Evolutionary conservation across 2,888 invertebrate genomes (phyloP).

Genomic region (Xylota sylvarum): DNA sequence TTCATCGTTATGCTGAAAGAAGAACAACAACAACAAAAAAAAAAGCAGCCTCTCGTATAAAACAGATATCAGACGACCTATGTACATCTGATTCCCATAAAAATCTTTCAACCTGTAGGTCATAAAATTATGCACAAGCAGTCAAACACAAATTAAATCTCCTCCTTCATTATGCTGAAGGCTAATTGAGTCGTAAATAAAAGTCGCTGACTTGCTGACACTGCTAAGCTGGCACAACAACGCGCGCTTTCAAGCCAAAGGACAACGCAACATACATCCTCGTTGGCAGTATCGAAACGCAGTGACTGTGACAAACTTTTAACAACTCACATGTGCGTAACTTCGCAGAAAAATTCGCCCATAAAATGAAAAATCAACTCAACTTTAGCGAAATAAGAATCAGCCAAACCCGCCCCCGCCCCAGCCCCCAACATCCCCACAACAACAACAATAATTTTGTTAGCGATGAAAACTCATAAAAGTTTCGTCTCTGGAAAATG

Average conservation of each 20-base stretch:
- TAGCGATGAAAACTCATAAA: constrained; percentile 54
- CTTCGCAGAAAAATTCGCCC: constrained; percentile 42
- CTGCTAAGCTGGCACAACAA: background rate
- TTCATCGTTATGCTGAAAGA: background rate
- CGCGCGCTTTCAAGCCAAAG: background rate
- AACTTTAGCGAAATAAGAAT: constrained; percentile 38
- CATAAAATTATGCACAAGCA: constrained; percentile 53
- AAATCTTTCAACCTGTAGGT: constrained; percentile 35
- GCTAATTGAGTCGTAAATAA: constrained; percentile 66
- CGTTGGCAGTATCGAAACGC: background rate
- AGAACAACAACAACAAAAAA: background rate
- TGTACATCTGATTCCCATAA: constrained; percentile 15
- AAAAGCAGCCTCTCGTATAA: background rate
- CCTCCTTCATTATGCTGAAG: constrained; percentile 45
- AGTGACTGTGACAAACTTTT: constrained; percentile 58
- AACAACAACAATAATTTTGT: constrained; percentile 50
- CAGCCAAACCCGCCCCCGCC: background rate
- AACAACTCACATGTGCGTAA: constrained; percentile 66
- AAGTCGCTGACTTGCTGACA: constrained; percentile 41
- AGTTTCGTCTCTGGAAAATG: constrained; percentile 15
- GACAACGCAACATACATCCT: constrained; percentile 1
- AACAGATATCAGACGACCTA: background rate
- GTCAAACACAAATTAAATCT: constrained; percentile 58
- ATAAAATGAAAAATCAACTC: constrained; percentile 63
- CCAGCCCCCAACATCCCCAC: background rate